phyloP scores from a whole-genome alignment of 2,888 invertebrate species.

The Dilophus febrilis region DNA sequence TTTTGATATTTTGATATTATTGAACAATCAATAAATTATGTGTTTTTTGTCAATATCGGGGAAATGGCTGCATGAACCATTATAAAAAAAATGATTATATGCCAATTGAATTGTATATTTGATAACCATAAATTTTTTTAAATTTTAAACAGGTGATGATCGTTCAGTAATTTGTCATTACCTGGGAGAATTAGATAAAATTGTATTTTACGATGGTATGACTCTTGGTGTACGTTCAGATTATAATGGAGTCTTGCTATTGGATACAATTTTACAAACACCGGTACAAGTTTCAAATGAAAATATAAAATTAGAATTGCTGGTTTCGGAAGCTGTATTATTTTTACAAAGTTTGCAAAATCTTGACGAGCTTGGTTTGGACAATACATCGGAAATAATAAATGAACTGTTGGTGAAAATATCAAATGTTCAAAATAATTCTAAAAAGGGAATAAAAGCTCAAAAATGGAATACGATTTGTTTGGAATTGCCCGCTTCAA shows the following conservation, averaged over 20 bases:
- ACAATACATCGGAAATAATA: slow-evolving; percentile 59
- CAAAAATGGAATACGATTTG: slow-evolving; percentile 90
- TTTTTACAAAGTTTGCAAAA: slow-evolving; percentile 64
- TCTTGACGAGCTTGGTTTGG: slow-evolving; percentile 55
- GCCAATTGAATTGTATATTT: too few relatives aligned
- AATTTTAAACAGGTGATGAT: slow-evolving; percentile 25
- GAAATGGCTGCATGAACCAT: too few relatives aligned
- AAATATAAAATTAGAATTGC: slow-evolving; percentile 64
- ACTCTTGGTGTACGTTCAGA: slow-evolving; percentile 74
- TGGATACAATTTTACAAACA: slow-evolving; percentile 78
- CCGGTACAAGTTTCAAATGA: slow-evolving; percentile 61
- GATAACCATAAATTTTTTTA: too few relatives aligned
- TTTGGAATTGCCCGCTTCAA: slow-evolving; percentile 59
- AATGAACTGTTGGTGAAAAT: slow-evolving; percentile 64
- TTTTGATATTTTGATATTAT: too few relatives aligned
- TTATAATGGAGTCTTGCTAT: slow-evolving; percentile 75
- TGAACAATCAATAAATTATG: too few relatives aligned
- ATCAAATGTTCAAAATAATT: slow-evolving; percentile 47
- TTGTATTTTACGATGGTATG: slow-evolving; percentile 67
- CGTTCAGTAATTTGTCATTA: slow-evolving; percentile 52
- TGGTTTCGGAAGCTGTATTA: slow-evolving; percentile 73
- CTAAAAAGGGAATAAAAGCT: slow-evolving; percentile 74
- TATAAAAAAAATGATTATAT: too few relatives aligned
- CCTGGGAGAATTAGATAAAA: slow-evolving; percentile 61
- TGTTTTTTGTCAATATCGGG: too few relatives aligned